Evolutionary conservation across 2,888 invertebrate species (phyloP), one percentile per base, ranked within the genome.

Genomic region (Aricia artaxerxes): DNA sequence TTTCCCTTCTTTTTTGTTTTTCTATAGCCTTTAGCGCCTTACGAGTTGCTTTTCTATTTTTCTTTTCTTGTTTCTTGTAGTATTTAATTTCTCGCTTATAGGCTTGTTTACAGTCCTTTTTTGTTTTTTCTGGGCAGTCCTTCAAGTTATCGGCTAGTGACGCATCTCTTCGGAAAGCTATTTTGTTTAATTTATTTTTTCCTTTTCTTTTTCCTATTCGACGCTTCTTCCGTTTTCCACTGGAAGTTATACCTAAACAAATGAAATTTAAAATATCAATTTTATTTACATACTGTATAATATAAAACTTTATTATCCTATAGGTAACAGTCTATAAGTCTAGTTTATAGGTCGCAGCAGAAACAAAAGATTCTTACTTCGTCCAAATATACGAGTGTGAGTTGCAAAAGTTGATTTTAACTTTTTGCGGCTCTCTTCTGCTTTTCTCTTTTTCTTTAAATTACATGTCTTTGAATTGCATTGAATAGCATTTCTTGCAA

Each of bases 1-100:
- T 73, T 80, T 83, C 82, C 64, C 82, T 83, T 78, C 85, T 83
- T 38, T 85, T 80, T 73, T 84, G 81, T 80, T 83, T 82, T 53
- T 80, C n/a, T 78, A 86, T 83, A 60, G 80, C 79, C 40, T 82
- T 83, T 11, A 79, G 69, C 57, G 82, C 78, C 82, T 83, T 84
- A 11, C 57, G 80, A 73, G 80, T 80, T 80, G 79, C 72, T 53
- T 84, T 85, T 49, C 44, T 80, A n/a, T 83, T 79, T 16, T 72
- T 49, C 69, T 82, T 84, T 78, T 81, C 78, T 73, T 80, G 80
- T 73, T 80, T 79, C n/a, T 38, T 80, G 16, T 80, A 80, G 80
- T 85, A 81, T 81, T 86, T 86, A 31, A 75, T 77, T 77, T 83
- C 80, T 35, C 81, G 44, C 77, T 83, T 84, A 38, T 81, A 78